Evolutionary conservation across 2,888 invertebrate genomes (phyloP), one percentile per base, ranked within the genome.

Genomic region (Microctonus hyperodae): DNA sequence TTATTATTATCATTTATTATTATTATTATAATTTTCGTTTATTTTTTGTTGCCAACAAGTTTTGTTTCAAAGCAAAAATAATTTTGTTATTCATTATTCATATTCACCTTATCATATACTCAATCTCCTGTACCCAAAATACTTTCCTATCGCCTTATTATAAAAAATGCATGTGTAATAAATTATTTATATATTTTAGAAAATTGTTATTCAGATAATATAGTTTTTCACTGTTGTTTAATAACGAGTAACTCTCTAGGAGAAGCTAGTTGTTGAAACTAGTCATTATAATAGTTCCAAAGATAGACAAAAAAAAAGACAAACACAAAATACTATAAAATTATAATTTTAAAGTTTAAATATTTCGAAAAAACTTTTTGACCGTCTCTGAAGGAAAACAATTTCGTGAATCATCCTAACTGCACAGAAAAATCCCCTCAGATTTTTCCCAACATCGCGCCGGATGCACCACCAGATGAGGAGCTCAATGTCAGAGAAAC

Each of bases 401-500:
- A 68, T 72, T 37, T 64, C 66, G 37, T 62, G 53, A 69, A 69
- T 63, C 63, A 57, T 25, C 53, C 35, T n/a, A 53, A 40, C 23
- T 37, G 53, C 51, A 22, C 37, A 62, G 40, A 25, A 28, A 28
- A 62, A 55, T 65, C 48, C 16, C 22, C 22, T 55, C 76, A 83
- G 83, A 76, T 79, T 62, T 78, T 79, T 66, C 78, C 81, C 59
- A 81, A 72, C 55, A 67, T 80, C 44, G 77, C 78, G 1, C 84
- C 87, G 69, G 88, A 92, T 60, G 90, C 90, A 71, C 87, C 91
- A 13, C 90, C 92, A 9, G 89, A 94, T 64, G 88, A 92, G 70
- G 93, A 94, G 67, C 86, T 95, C 28, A 87, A 91, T 40, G 88
- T 90, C 11, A 88, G 92, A 69, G 94, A 94, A 79, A 92, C 93